Evolutionary conservation across 2,797 vertebrate genomes (phyloP), one percentile per base, ranked within the genome.

Genomic region (Echiichthys vipera): DNA sequence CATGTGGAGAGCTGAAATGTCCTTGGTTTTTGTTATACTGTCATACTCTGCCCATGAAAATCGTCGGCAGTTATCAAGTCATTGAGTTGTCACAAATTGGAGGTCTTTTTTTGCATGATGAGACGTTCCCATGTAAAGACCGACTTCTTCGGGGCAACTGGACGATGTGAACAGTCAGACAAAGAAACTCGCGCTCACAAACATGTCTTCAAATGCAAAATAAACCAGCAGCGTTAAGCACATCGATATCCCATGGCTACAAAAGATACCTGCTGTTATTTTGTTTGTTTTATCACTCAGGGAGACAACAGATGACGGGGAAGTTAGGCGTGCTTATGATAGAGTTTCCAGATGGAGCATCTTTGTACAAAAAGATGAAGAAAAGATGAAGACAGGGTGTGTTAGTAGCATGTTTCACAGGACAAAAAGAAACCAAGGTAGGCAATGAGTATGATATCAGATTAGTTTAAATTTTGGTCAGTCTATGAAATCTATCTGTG

Each of bases 21-120:
- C 85, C 81, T 78, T 83, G 81, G 56, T 30, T 42, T n/a, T 22
- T 49, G 32, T 84, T 80, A 71, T 49, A 57, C 30, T 30, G 30
- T 77, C 49, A 12, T 69, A 59, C 61, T 54, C 18, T 30, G 80
- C 59, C 80, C 62, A 32, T 77, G 53, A 68, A 65, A 55, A 59
- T 57, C 46, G 36, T 65, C 64, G 63, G 39, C 47, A 59, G 30
- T 82, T 66, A 50, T 58, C 24, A 57, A 24, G 36, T 45, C 47
- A 51, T 71, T 42, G 57, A 65, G 53, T 62, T 66, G 61, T 66
- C 7, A 1, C 32, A 7, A 63, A 37, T 36, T 36, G 11, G 56
- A 84, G 57, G 36, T 74, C 57, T 81, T 77, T 55, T 29, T 63
- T 75, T 69, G 61, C 57, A 18, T 42, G 36, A 47, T 32, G 39